These are phyloP conservation scores for Melierax canorus DNA, from an alignment of 2,113 vertebrate genomes.

Conservation along the genomic window DNA sequence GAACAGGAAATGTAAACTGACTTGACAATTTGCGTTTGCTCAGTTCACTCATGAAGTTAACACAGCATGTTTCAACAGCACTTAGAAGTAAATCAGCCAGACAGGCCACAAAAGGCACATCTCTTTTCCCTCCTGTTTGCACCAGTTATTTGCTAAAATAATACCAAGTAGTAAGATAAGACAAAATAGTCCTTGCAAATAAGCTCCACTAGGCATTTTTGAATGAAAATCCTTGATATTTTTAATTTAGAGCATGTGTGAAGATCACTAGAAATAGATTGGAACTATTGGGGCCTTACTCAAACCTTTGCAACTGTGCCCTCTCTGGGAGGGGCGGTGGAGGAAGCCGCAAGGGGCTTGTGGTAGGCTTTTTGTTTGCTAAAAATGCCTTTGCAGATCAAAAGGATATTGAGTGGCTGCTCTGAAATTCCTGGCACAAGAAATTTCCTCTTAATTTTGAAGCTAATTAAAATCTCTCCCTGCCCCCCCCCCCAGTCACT, in stretches of 20 bases:
- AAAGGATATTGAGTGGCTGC: background rate
- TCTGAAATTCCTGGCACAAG: background rate
- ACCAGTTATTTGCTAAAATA: background rate
- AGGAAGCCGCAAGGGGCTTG: background rate
- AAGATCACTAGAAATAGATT: background rate
- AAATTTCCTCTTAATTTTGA: background rate
- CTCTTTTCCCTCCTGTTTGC: background rate
- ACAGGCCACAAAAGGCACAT: background rate
- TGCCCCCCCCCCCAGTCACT: background rate
- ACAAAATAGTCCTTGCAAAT: background rate
- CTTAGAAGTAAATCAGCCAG: background rate
- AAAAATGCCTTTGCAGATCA: background rate
- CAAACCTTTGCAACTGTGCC: background rate
- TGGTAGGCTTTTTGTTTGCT: background rate
- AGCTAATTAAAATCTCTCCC: background rate
- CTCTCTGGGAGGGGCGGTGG: background rate
- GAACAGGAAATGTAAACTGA: background rate
- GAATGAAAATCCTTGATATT: background rate
- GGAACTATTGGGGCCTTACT: background rate
- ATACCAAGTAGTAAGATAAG: background rate
- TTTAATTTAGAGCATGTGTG: background rate
- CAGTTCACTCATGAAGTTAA: background rate
- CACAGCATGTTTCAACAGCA: background rate
- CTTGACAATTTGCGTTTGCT: background rate
- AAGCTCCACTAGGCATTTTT: background rate